Conservation (phyloP, 2,797 vertebrate genomes). For the Nothura maculosa region DNA sequence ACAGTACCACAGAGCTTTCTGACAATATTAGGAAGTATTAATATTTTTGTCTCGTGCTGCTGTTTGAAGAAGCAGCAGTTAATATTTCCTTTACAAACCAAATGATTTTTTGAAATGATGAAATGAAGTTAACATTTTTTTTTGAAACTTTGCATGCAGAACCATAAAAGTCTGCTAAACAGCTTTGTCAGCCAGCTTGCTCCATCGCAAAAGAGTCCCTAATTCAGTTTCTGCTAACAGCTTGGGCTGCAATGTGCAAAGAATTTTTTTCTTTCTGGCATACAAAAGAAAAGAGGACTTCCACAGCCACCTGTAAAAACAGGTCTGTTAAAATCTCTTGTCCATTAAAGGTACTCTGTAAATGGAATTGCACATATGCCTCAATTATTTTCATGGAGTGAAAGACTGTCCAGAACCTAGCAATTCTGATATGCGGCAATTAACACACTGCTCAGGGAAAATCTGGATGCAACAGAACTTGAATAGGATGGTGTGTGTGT, state of each 20-base stretch:
- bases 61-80: background rate
- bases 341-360: background rate
- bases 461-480: background rate
- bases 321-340: background rate
- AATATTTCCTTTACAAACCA: background rate
- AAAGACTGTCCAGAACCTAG: background rate
- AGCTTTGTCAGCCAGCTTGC: background rate
- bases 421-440: background rate
- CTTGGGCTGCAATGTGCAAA: background rate
- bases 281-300: background rate
- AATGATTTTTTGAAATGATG: background rate
- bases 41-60: background rate
- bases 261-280: background rate
- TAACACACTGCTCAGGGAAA: background rate
- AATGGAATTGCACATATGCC: background rate
- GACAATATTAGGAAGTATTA: background rate
- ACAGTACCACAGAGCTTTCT: background rate
- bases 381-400: background rate
- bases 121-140: background rate
- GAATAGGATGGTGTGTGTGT: background rate
- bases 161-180: background rate
- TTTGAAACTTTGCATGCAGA: rapidly evolving
- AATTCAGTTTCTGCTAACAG: background rate
- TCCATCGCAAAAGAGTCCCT: background rate
- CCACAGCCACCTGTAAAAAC: background rate